These are phyloP conservation scores for Nesoenas mayeri DNA, from an alignment of 2,113 vertebrate genomes.

Conservation along the genomic window DNA sequence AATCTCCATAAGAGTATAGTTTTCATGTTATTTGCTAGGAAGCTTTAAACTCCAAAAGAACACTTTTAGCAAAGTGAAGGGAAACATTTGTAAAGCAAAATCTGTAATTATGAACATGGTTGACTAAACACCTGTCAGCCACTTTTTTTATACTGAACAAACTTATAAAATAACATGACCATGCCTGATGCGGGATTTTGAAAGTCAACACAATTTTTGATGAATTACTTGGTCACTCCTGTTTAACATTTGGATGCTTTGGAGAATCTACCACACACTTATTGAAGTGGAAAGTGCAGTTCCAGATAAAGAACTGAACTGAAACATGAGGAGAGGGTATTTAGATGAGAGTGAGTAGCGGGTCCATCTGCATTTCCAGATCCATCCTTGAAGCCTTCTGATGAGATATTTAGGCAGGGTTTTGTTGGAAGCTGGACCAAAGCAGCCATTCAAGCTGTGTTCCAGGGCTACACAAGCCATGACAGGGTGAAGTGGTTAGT, in stretches of 20 bases:
- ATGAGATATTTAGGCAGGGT: neutral
- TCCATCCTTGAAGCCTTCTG: neutral
- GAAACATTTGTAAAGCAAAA: constrained; percentile 43
- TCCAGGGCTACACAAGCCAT: neutral
- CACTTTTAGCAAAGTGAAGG: constrained; percentile 17
- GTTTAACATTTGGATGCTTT: neutral
- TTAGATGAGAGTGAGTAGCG: neutral
- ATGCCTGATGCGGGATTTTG: neutral
- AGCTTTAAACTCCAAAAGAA: constrained; percentile 3
- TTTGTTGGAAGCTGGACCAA: neutral
- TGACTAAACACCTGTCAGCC: constrained; percentile 20
- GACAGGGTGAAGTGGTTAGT: neutral
- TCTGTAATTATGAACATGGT: constrained; percentile 6
- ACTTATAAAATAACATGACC: neutral
- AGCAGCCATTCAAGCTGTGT: neutral
- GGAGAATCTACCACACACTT: neutral
- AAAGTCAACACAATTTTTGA: neutral
- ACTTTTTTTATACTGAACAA: neutral
- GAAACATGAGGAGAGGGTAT: neutral
- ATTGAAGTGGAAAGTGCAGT: neutral
- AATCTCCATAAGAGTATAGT: constrained; percentile 20
- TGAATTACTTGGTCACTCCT: neutral
- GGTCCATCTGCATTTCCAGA: too few relatives aligned
- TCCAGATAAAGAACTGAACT: neutral
- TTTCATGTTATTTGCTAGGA: constrained; percentile 24